Conservation (phyloP, 2,888 invertebrate species). For the Nomada ruficornis region DNA sequence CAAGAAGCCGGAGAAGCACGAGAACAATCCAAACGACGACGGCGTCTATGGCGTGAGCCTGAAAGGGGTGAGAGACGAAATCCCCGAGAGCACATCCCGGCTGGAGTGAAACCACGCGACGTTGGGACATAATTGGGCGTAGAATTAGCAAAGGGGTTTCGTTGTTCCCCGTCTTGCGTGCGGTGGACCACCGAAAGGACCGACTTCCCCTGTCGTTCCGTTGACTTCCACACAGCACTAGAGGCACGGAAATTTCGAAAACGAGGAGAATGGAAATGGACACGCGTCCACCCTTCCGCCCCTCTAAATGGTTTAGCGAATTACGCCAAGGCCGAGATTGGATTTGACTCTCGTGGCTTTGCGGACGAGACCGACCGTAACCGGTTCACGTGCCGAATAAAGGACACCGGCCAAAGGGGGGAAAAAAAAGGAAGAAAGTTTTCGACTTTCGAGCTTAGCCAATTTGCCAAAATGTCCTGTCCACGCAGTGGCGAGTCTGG, state of each 20-base stretch:
- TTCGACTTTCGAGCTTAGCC: constrained; percentile 62
- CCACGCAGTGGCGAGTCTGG: neutral
- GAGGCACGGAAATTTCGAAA: constrained; percentile 72
- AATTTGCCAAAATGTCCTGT: constrained; percentile 71
- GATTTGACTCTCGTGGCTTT: constrained; percentile 75
- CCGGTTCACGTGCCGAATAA: constrained; percentile 31
- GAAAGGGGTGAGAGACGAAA: constrained; percentile 53
- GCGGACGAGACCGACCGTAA: constrained; percentile 17
- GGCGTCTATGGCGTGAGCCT: constrained; percentile 46
- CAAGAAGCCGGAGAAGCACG: constrained; percentile 42
- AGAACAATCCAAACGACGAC: constrained; percentile 59
- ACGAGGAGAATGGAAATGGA: constrained; percentile 76
- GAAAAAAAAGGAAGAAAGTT: constrained; percentile 34
- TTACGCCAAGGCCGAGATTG: constrained; percentile 76
- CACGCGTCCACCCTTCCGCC: constrained; percentile 61
- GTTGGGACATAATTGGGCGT: constrained; percentile 78
- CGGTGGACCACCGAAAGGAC: constrained; percentile 72
- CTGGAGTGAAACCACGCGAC: constrained; percentile 68
- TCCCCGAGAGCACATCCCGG: constrained; percentile 58
- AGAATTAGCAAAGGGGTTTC: constrained; percentile 78
- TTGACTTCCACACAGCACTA: constrained; percentile 9
- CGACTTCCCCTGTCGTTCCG: constrained; percentile 25
- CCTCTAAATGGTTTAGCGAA: constrained; percentile 78
- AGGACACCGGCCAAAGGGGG: neutral
- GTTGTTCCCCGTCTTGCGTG: constrained; percentile 73